A percentile compares a stretch with the other conserved stretches of the same genome.
Conservation (phyloP, 2,113 vertebrate species). For the Elgaria multicarinata region DNA sequence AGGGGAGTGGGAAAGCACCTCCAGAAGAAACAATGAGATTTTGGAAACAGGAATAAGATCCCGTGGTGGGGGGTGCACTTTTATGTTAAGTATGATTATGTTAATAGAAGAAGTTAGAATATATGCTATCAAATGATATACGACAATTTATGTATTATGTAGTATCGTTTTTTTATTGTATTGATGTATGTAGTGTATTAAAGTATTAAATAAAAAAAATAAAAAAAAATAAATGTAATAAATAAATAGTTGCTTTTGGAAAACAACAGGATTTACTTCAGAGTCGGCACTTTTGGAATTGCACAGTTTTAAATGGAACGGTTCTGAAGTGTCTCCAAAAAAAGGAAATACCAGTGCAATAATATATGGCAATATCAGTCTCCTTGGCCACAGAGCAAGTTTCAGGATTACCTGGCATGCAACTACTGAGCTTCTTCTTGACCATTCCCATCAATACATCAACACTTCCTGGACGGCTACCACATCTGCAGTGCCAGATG, state of each 20-base stretch:
- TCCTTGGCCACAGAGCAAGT: neutral
- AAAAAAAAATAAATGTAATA: no score
- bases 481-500: neutral
- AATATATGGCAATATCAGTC: neutral
- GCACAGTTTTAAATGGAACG: neutral
- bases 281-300: neutral
- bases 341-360: conserved; percentile 28
- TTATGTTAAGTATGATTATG: no score
- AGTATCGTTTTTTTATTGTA: no score
- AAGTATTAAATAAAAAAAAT: no score
- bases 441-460: conserved; percentile 13
- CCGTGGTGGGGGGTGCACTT: no score
- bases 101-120: no score
- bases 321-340: conserved; percentile 48
- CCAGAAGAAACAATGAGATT: no score
- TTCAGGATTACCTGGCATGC: conserved; percentile 44
- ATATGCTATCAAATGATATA: no score
- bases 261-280: neutral
- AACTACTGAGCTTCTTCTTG: neutral
- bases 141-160: no score
- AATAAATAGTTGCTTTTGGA: neutral
- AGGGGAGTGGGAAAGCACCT: no score
- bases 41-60: no score
- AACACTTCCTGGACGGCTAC: neutral
- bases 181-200: no score